Conservation (phyloP, 1,140 invertebrate genomes). For the Thaumatotibia leucotreta region DNA sequence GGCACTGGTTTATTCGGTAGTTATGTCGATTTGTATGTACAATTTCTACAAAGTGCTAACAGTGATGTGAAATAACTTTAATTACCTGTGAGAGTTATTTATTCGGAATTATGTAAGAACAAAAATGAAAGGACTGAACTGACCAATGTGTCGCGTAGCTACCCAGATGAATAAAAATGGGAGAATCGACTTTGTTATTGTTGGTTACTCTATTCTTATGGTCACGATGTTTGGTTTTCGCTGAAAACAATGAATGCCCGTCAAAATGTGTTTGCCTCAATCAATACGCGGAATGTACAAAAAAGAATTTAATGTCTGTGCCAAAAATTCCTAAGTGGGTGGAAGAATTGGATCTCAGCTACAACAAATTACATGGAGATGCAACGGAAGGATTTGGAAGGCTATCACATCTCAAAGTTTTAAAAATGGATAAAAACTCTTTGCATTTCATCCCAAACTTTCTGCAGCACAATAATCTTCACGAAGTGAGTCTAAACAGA, state of each 20-base stretch:
- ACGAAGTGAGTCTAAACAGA: conserved; percentile 77
- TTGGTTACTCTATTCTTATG: conserved; percentile 47
- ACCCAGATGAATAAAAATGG: conserved; percentile 70
- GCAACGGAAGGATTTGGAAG: conserved; percentile 51
- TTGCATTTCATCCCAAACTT: conserved; percentile 72
- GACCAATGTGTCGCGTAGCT: conserved; percentile 49
- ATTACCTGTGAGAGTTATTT: conserved; percentile 26
- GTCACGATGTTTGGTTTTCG: conserved; percentile 47
- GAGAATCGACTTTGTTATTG: conserved; percentile 63
- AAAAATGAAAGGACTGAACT: conserved; percentile 40
- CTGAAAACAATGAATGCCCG: conserved; percentile 75
- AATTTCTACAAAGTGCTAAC: conserved; percentile 31
- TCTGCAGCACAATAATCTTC: conserved; percentile 59
- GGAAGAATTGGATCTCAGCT: conserved; percentile 78
- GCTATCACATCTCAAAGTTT: conserved; percentile 59
- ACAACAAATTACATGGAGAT: conserved; percentile 58
- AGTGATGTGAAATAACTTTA: conserved; percentile 34
- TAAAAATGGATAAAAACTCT: conserved; percentile 76
- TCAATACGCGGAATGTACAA: conserved; percentile 78
- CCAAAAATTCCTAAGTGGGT: conserved; percentile 80
- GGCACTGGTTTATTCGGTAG: conserved; percentile 47
- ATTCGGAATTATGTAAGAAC: conserved; percentile 63
- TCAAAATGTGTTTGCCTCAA: conserved; percentile 78
- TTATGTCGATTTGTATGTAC: conserved; percentile 58
- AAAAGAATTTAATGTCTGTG: conserved; percentile 77